These are phyloP conservation scores for Drosophila bipectinata DNA, from an alignment of 1,140 invertebrate genomes.

Conservation along the genomic window DNA sequence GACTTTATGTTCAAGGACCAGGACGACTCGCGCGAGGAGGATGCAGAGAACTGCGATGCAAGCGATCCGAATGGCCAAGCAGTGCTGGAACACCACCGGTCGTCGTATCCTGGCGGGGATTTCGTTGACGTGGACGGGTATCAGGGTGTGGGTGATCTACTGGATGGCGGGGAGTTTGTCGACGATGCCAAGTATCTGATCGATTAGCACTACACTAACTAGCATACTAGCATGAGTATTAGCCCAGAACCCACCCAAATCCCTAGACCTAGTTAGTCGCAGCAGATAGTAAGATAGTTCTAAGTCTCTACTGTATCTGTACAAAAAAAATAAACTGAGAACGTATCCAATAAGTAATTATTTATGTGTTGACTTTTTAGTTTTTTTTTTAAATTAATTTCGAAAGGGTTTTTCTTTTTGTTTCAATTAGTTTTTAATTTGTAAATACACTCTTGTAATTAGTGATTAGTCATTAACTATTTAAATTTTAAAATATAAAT, in stretches of 20 bases:
- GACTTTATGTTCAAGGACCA: constrained; percentile 75
- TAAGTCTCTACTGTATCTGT: no score
- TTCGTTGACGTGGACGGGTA: constrained; percentile 43
- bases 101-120: constrained; percentile 19
- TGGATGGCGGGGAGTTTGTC: constrained; percentile 59
- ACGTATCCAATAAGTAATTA: not conserved
- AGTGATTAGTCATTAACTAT: not conserved
- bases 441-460: constrained; percentile 1
- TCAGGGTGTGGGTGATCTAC: constrained; percentile 51
- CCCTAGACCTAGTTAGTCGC: constrained; percentile 4
- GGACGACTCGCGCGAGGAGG: constrained; percentile 7
- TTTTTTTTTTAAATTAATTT: not conserved
- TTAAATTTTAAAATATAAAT: not conserved
- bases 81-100: constrained; percentile 5
- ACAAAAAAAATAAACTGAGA: no score
- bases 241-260: not conserved
- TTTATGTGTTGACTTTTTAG: not conserved
- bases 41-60: constrained; percentile 33
- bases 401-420: not conserved
- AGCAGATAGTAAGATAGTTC: no score
- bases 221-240: constrained; percentile 9
- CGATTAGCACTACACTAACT: constrained; percentile 32
- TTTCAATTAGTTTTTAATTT: not conserved
- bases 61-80: constrained; percentile 14
- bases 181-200: constrained; percentile 66